phyloP scores from a whole-genome alignment of 2,113 vertebrate species.

The Salvator merianae region DNA sequence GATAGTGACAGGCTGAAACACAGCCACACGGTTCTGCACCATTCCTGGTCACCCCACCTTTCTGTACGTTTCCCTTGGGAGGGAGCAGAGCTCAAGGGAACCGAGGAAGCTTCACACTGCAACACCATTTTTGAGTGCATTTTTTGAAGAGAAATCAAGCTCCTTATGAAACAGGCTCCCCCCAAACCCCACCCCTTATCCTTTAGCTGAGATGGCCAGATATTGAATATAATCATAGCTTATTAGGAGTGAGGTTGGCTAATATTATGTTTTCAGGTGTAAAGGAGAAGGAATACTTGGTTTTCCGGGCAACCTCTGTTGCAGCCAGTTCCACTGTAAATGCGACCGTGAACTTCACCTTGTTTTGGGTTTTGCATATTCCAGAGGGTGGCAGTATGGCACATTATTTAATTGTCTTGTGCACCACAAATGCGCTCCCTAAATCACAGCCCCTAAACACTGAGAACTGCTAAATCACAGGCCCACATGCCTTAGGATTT shows the following conservation, averaged over 20 bases:
- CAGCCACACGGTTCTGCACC: too few relatives aligned
- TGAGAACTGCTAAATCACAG: constrained; percentile 12
- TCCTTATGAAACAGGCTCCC: too few relatives aligned
- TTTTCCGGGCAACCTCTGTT: too few relatives aligned
- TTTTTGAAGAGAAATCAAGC: too few relatives aligned
- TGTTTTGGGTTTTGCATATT: background rate
- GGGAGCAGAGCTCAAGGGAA: background rate
- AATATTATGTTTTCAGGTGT: too few relatives aligned
- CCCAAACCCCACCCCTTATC: too few relatives aligned
- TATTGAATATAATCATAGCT: too few relatives aligned
- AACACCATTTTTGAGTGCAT: background rate
- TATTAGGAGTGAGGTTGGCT: too few relatives aligned
- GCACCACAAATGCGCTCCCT: constrained; percentile 57
- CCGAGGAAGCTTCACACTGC: background rate
- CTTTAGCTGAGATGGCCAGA: too few relatives aligned
- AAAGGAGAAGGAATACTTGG: too few relatives aligned
- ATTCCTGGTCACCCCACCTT: too few relatives aligned
- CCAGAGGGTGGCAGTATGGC: constrained; percentile 74
- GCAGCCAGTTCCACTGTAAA: background rate
- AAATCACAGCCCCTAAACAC: constrained; percentile 45
- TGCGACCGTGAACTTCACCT: background rate
- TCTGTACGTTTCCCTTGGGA: background rate
- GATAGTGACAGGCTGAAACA: background rate
- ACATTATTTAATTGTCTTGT: constrained; percentile 55
- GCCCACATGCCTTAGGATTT: constrained; percentile 62